Conservation (phyloP, 2,888 invertebrate genomes). For the Lapara coniferarum region DNA sequence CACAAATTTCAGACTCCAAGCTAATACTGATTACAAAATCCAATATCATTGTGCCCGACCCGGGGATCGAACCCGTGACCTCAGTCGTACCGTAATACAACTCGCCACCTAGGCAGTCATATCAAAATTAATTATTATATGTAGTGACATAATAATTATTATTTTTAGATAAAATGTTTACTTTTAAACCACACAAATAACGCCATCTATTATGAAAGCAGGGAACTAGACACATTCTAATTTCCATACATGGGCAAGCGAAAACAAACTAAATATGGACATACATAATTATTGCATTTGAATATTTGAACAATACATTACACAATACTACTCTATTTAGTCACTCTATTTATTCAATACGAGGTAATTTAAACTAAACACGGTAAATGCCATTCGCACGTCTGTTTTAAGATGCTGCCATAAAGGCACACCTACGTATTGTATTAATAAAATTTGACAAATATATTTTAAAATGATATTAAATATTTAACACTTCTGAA, state of each 20-base stretch:
- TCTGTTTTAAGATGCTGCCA: not conserved
- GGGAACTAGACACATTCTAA: not conserved
- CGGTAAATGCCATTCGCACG: not conserved
- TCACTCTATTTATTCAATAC: not conserved
- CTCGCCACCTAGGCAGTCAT: too few species aligned
- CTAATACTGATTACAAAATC: too few species aligned
- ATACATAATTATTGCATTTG: not conserved
- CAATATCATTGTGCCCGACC: too few species aligned
- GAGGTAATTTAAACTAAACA: not conserved
- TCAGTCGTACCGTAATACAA: too few species aligned
- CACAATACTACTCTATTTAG: not conserved
- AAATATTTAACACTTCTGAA: not conserved
- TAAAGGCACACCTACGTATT: not conserved
- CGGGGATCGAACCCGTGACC: too few species aligned
- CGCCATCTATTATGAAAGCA: slow-evolving; percentile 10
- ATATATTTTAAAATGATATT: slow-evolving; percentile 3
- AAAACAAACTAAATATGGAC: slow-evolving; percentile 1
- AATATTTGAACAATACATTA: slow-evolving; percentile 14
- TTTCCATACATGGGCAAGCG: not conserved
- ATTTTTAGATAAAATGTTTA: too few species aligned
- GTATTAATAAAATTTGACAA: not conserved
- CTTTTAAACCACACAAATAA: not conserved
- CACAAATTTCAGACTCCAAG: too few species aligned
- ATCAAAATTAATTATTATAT: too few species aligned
- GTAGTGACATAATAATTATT: too few species aligned